Evolutionary conservation across 2,888 invertebrate species (phyloP).

Genomic region (Ditula angustiorana): DNA sequence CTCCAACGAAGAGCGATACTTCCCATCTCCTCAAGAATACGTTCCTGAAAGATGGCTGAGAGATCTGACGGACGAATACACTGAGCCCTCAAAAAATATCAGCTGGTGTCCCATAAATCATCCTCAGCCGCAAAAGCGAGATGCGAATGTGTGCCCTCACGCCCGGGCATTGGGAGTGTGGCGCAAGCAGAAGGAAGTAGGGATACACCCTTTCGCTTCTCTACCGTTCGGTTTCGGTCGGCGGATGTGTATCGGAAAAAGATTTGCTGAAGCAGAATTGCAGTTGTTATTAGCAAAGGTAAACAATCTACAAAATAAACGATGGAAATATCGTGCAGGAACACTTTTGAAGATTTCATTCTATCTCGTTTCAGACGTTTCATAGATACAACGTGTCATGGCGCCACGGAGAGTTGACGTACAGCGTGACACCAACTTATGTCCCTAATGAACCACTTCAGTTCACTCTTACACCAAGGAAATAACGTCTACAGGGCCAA

Average conservation of each 20-base stretch:
- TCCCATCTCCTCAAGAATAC: conserved; percentile 89
- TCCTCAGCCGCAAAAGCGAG: conserved; percentile 24
- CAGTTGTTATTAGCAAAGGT: conserved; percentile 91
- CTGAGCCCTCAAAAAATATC: conserved; percentile 15
- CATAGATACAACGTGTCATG: conserved; percentile 89
- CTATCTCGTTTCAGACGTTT: conserved; percentile 86
- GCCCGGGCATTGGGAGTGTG: conserved; percentile 55
- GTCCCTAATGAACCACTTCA: conserved; percentile 89
- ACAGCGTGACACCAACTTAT: conserved; percentile 91
- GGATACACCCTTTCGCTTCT: conserved; percentile 90
- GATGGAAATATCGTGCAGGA: background rate
- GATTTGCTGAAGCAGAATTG: conserved; percentile 93
- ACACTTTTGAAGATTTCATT: conserved; percentile 12
- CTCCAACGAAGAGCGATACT: conserved; percentile 90
- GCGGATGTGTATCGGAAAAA: conserved; percentile 91
- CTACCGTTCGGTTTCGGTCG: conserved; percentile 92
- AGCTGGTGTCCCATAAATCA: conserved; percentile 22
- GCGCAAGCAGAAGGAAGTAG: conserved; percentile 81
- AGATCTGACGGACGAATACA: conserved; percentile 51
- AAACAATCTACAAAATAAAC: background rate
- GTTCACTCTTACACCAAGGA: conserved; percentile 85
- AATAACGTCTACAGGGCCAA: too few relatives aligned
- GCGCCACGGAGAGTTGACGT: conserved; percentile 87
- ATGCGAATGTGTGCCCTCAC: conserved; percentile 42
- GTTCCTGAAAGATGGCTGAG: conserved; percentile 93